phyloP scores from a whole-genome alignment of 1,140 invertebrate species.

The Rhagoletis zephyria region DNA sequence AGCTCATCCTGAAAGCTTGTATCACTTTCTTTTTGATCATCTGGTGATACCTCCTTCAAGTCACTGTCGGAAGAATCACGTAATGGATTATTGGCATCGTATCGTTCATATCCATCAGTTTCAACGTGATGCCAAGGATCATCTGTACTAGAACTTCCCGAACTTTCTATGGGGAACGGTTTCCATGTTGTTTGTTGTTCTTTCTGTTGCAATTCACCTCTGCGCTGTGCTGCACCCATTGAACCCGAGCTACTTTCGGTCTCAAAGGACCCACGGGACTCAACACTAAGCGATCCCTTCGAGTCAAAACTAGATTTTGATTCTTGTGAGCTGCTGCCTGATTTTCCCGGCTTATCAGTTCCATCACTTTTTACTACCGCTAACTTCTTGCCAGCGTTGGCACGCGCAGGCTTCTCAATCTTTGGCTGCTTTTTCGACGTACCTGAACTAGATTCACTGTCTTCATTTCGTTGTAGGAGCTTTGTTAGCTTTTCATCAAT shows the following conservation, averaged over 20 bases:
- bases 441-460: conserved; percentile 71
- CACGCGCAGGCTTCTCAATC: conserved; percentile 69
- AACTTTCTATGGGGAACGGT: conserved; percentile 85
- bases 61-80: conserved; percentile 72
- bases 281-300: conserved; percentile 77
- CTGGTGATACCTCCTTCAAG: conserved; percentile 68
- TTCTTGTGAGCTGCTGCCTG: conserved; percentile 72
- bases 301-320: conserved; percentile 79
- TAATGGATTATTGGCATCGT: conserved; percentile 73
- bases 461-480: conserved; percentile 66
- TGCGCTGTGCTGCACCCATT: conserved; percentile 79
- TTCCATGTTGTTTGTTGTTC: conserved; percentile 85
- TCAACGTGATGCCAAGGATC: conserved; percentile 85
- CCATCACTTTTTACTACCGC: conserved; percentile 62
- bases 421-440: conserved; percentile 66
- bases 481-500: conserved; percentile 70
- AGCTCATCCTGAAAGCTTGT: conserved; percentile 83
- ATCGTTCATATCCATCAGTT: conserved; percentile 79
- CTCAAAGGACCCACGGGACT: conserved; percentile 80
- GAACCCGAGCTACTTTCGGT: conserved; percentile 84
- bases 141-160: conserved; percentile 85
- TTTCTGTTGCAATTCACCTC: conserved; percentile 75
- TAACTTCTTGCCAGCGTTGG: conserved; percentile 66
- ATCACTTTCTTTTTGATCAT: conserved; percentile 72
- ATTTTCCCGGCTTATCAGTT: conserved; percentile 61